These are phyloP conservation scores for Spicauda simplicius DNA, from an alignment of 2,888 invertebrate species.

Conservation along the genomic window DNA sequence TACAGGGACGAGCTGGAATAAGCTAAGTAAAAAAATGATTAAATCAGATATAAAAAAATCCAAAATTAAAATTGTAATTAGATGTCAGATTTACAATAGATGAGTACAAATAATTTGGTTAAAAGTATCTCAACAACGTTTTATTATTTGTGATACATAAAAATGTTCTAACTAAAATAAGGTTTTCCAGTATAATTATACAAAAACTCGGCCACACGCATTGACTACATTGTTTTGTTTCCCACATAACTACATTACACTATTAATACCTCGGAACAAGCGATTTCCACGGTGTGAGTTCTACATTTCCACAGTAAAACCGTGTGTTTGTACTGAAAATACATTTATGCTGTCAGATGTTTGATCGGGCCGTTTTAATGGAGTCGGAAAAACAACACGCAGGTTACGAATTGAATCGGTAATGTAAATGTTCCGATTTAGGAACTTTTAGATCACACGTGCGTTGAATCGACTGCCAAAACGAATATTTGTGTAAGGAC, in stretches of 20 bases:
- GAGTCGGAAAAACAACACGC: constrained; percentile 63
- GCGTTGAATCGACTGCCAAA: constrained; percentile 5
- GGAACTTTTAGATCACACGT: constrained; percentile 31
- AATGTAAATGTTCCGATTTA: constrained; percentile 26
- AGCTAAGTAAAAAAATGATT: too few species aligned
- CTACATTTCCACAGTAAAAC: constrained; percentile 49
- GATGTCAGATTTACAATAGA: too few species aligned
- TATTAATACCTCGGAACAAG: constrained; percentile 68
- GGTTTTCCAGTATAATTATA: not conserved
- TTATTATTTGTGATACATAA: not conserved
- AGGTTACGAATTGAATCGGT: constrained; percentile 31
- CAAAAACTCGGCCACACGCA: constrained; percentile 44
- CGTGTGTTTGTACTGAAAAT: constrained; percentile 74
- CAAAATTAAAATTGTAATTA: not conserved
- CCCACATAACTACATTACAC: constrained; percentile 37
- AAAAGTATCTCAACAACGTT: too few species aligned
- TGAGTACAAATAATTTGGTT: too few species aligned
- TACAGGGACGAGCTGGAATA: too few species aligned
- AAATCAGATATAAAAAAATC: too few species aligned
- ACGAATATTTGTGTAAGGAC: constrained; percentile 17
- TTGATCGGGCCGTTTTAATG: constrained; percentile 68
- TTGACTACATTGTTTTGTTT: constrained; percentile 49
- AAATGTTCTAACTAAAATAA: not conserved
- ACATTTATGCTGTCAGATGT: constrained; percentile 70
- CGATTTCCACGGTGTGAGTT: constrained; percentile 63